Evolutionary conservation across 2,797 vertebrate species (phyloP), one percentile per base, ranked within the genome.

Genomic region (Squalus acanthias): DNA sequence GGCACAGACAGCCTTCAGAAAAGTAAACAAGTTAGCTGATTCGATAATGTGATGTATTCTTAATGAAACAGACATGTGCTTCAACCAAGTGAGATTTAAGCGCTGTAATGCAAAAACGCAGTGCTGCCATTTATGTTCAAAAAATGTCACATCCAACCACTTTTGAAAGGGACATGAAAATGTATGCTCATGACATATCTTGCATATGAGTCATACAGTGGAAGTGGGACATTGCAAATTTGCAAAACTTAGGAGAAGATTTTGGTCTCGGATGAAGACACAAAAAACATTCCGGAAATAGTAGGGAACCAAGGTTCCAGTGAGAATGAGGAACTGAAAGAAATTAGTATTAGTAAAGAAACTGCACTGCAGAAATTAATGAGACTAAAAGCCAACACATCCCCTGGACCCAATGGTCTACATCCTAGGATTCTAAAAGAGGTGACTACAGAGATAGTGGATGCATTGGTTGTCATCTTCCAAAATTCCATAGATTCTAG

Each of bases 31-130:
- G 94, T 96, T 97, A 96, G 96, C 96, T 96, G 96, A 96, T 74
- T 97, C 97, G 96, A 96, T 97, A 94, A 97, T 95, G 26, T 17
- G 67, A 95, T 74, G 24, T 95, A 33, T 72, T 24, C 26, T 72
- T 95, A 95, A 95, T 53, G 70, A 53, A 74, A 9, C 12, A 53
- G 69, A 24, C 26, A 95, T 24, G 29, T 26, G 22, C 46, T 95
- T 53, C 69, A 53, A 29, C 69, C 69, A 29, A 95, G 50, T 70
- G 65, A 70, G 33, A 69, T 46, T 67, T 26, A 70, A 95, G 22
- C 2, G 20, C n/a, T 50, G 92, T 50, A 95, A 70, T 69, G 20
- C 10, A 13, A 70, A 95, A 50, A 50, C 13, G 2, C 88, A 57
- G 53, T 57, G n/a, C 22, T 95, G 39, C 20, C 4, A 39, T 69